A percentile compares a stretch with the other conserved stretches of the same genome.
phyloP scores from a whole-genome alignment of 2,113 vertebrate genomes.

The Marmota flaviventris region DNA sequence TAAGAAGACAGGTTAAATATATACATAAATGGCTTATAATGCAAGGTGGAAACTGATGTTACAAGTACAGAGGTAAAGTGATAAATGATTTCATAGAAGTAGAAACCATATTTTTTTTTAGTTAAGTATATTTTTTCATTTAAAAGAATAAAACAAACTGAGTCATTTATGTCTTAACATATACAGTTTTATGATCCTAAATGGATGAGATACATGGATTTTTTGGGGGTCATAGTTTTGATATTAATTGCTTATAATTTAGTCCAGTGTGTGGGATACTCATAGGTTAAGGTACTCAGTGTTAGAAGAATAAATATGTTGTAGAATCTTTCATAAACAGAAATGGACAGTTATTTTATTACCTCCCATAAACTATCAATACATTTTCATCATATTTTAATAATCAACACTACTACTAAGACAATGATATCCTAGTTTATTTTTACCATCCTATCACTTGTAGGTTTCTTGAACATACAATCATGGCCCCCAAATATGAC shows the following conservation, averaged over 20 bases:
- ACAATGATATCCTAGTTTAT: background rate
- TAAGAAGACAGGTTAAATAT: background rate
- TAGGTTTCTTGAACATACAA: constrained; percentile 98
- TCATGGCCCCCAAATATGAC: constrained; percentile 99
- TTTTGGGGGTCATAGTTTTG: background rate
- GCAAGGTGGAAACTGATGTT: background rate
- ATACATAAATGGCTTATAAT: background rate
- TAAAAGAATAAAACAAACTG: background rate
- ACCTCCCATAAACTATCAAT: background rate
- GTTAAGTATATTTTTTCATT: background rate
- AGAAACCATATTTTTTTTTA: background rate
- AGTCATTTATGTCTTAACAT: background rate
- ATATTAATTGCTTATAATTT: background rate
- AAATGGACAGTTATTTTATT: background rate
- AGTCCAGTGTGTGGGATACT: background rate
- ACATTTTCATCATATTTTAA: background rate
- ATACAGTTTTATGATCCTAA: background rate
- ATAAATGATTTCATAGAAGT: constrained; percentile 5
- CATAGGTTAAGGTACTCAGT: background rate
- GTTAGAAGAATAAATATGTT: background rate
- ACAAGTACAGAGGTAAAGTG: background rate
- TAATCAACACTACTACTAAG: background rate
- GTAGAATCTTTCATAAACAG: background rate
- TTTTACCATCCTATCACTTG: constrained; percentile 49
- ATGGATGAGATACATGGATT: background rate